Conservation (phyloP, 1,140 invertebrate species). For the Dysdera silvatica region DNA sequence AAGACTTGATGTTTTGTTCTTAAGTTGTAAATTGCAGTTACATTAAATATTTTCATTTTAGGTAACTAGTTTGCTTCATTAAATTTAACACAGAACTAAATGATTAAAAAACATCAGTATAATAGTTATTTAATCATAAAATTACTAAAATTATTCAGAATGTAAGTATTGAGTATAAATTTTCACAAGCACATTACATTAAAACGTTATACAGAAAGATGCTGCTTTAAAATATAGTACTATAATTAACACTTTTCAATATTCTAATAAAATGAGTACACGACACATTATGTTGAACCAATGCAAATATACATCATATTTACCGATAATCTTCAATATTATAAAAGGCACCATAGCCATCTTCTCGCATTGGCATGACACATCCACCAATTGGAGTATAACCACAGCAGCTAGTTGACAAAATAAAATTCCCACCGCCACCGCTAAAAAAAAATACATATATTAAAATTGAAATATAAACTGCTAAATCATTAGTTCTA, state of each 20-base stretch:
- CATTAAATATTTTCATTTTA: too few relatives aligned
- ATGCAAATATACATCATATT: slow-evolving; percentile 27
- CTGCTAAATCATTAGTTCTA: not conserved
- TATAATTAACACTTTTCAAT: not conserved
- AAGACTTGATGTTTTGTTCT: too few relatives aligned
- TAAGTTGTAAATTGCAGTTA: too few relatives aligned
- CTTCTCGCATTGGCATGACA: slow-evolving; percentile 53
- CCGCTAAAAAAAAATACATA: slow-evolving; percentile 45
- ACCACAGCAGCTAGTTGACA: slow-evolving; percentile 56
- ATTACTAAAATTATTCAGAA: not conserved
- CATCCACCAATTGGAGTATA: slow-evolving; percentile 53
- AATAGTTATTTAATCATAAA: too few relatives aligned
- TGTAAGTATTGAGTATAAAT: not conserved
- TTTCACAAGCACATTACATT: not conserved
- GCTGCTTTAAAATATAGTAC: not conserved
- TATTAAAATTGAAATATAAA: not conserved
- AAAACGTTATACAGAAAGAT: not conserved
- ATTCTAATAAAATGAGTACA: not conserved
- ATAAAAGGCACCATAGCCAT: slow-evolving; percentile 59
- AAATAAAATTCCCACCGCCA: slow-evolving; percentile 54
- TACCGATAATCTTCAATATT: slow-evolving; percentile 46
- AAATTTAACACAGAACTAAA: too few relatives aligned
- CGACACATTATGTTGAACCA: not conserved
- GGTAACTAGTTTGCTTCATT: too few relatives aligned
- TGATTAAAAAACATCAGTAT: too few relatives aligned